A percentile compares a stretch with the other conserved stretches of the same genome.
phyloP scores from a whole-genome alignment of 2,888 invertebrate species.

The Hypsopygia costalis region DNA sequence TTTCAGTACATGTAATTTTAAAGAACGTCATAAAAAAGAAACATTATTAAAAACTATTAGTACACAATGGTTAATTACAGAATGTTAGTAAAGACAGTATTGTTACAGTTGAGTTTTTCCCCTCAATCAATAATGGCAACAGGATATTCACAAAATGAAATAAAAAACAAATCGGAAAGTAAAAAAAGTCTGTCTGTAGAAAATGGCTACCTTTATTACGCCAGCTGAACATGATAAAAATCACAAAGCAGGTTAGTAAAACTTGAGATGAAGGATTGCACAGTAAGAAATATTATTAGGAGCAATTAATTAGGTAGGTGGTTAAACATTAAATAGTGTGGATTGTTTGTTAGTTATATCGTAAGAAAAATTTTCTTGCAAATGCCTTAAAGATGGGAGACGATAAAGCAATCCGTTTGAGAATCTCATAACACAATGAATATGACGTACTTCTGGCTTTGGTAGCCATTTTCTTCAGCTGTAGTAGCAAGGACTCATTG shows the following conservation, averaged over 20 bases:
- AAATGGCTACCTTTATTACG: conserved; percentile 77
- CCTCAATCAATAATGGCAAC: conserved; percentile 19
- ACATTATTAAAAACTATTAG: conserved; percentile 12
- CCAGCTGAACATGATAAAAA: conserved; percentile 40
- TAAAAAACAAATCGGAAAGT: conserved; percentile 11
- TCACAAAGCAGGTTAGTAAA: conserved; percentile 64
- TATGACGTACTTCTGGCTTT: conserved; percentile 88
- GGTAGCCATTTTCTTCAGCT: conserved; percentile 97
- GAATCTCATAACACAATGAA: conserved; percentile 57
- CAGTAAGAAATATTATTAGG: conserved; percentile 29
- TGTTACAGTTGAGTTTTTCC: too few relatives aligned
- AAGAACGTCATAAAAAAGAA: neutral
- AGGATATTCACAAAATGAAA: conserved; percentile 16
- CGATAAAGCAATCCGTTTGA: conserved; percentile 51
- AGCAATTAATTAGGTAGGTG: conserved; percentile 10
- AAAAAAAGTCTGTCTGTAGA: conserved; percentile 58
- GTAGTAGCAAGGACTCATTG: conserved; percentile 96
- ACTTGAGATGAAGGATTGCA: conserved; percentile 37
- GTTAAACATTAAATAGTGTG: conserved; percentile 23
- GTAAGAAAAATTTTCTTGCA: neutral
- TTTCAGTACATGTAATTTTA: neutral
- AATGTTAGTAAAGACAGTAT: conserved; percentile 10
- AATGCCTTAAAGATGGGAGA: conserved; percentile 19
- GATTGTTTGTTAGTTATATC: conserved; percentile 7
- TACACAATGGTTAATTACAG: conserved; percentile 15